Evolutionary conservation across 1,140 invertebrate genomes (phyloP), one percentile per base, ranked within the genome.

Genomic region (Idris sp.): DNA sequence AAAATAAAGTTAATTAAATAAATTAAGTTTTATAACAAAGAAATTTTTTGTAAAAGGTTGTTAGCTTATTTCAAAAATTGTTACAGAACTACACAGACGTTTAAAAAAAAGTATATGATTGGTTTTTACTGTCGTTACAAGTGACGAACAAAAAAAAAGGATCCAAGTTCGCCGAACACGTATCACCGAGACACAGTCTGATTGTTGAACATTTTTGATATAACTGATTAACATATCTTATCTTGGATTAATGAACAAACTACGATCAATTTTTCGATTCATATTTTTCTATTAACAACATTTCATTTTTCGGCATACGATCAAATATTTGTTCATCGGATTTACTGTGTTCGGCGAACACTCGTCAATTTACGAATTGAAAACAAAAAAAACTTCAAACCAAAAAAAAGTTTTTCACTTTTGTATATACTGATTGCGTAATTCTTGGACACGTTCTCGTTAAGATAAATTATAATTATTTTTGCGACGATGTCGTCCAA

Each of bases 321-420:
- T 19, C 19, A 25, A 58, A 58, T 35, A 44, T 44, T 43, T 44
- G 43, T 15, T 10, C 14, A 16, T 19, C 36, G 36, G 41, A 15
- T 65, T 8, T 48, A 13, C n/a, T 28, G 26, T 68, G 53, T 51
- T 59, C 38, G 22, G 22, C 46, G 15, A 59, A 18, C 15, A 6
- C 11, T 33, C 16, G 26, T 58, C 64, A 33, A 41, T 58, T 58
- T 36, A 41, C 10, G 11, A 49, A 58, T 49, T 56, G 33, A 54
- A 44, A 40, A 33, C 18, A n/a, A n/a, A n/a, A n/a, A n/a, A n/a
- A n/a, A n/a, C n/a, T n/a, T n/a, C n/a, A n/a, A n/a, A n/a, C n/a
- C n/a, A n/a, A n/a, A n/a, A n/a, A n/a, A n/a, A n/a, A n/a, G 28
- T 68, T 68, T 56, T 67, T 56, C 51, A 67, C 62, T 69, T 51